A percentile compares a stretch with the other conserved stretches of the same genome.
These are phyloP conservation scores for Philhelius pedissequus DNA, from an alignment of 2,888 invertebrate genomes.

Conservation along the genomic window DNA sequence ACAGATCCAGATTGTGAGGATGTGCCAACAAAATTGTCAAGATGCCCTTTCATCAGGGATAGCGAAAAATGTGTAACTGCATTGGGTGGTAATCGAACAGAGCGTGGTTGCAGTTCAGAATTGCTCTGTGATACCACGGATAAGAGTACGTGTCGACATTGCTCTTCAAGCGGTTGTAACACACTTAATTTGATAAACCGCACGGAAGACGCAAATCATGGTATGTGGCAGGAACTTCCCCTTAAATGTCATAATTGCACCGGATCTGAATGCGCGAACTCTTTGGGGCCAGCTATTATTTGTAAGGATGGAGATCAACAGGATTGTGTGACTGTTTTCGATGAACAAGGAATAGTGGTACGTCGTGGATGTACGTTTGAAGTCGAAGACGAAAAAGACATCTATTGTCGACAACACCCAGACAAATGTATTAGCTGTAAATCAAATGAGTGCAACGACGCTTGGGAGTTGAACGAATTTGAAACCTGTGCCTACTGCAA, in stretches of 20 bases:
- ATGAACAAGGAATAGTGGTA: slow-evolving; percentile 70
- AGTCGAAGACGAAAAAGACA: slow-evolving; percentile 75
- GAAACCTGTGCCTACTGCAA: slow-evolving; percentile 73
- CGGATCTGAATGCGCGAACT: slow-evolving; percentile 72
- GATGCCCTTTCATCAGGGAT: slow-evolving; percentile 71
- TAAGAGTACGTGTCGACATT: slow-evolving; percentile 73
- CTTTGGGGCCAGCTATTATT: slow-evolving; percentile 71
- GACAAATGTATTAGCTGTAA: slow-evolving; percentile 73
- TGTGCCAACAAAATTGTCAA: slow-evolving; percentile 67
- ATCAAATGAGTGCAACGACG: slow-evolving; percentile 76
- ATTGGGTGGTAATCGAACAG: slow-evolving; percentile 71
- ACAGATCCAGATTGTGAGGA: slow-evolving; percentile 73
- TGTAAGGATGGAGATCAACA: slow-evolving; percentile 72
- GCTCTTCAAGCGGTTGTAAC: slow-evolving; percentile 73
- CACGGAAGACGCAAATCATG: slow-evolving; percentile 73
- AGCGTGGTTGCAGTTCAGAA: slow-evolving; percentile 74
- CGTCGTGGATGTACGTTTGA: slow-evolving; percentile 74
- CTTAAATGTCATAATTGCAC: slow-evolving; percentile 73
- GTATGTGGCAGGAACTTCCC: slow-evolving; percentile 75
- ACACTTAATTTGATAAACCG: slow-evolving; percentile 73
- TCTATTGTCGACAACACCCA: slow-evolving; percentile 73
- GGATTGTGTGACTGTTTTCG: slow-evolving; percentile 76
- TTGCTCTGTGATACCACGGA: slow-evolving; percentile 72
- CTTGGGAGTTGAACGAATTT: slow-evolving; percentile 71
- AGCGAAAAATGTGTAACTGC: slow-evolving; percentile 73